Evolutionary conservation across 2,113 vertebrate species (phyloP).

Genomic region (Murina feae): DNA sequence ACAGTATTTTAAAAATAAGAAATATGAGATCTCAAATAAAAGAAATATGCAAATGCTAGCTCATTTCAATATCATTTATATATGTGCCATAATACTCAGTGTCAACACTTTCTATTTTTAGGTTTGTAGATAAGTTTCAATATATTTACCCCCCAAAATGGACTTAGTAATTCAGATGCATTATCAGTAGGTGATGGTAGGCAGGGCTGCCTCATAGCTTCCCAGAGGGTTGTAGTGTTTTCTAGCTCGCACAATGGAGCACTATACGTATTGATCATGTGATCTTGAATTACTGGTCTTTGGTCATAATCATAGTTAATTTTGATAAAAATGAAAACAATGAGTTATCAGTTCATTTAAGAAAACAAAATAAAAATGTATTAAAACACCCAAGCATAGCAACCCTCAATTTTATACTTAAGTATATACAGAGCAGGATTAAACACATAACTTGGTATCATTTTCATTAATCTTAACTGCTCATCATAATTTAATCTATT

Average conservation of each 20-base stretch:
- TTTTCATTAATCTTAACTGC: constrained; percentile 37
- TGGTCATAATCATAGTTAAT: not conserved
- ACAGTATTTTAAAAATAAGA: constrained; percentile 11
- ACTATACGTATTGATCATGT: not conserved
- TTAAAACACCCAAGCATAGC: not conserved
- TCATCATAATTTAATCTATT: constrained; percentile 36
- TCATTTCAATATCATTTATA: not conserved
- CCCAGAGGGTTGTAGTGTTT: not conserved
- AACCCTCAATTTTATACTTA: constrained; percentile 19
- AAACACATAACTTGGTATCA: not conserved
- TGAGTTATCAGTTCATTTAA: not conserved
- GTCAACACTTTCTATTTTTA: not conserved
- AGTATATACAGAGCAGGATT: not conserved
- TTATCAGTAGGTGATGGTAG: not conserved
- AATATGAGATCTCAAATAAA: not conserved
- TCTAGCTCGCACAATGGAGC: not conserved
- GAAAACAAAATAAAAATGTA: not conserved
- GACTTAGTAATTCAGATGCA: not conserved
- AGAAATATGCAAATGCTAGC: not conserved
- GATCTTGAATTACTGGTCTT: not conserved
- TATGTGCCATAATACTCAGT: not conserved
- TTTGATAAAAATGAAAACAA: constrained; percentile 30
- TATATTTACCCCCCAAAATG: not conserved
- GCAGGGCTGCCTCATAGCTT: not conserved
- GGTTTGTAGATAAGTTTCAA: not conserved